Conservation (phyloP, 2,888 invertebrate genomes). For the Tenthredo distinguenda region DNA sequence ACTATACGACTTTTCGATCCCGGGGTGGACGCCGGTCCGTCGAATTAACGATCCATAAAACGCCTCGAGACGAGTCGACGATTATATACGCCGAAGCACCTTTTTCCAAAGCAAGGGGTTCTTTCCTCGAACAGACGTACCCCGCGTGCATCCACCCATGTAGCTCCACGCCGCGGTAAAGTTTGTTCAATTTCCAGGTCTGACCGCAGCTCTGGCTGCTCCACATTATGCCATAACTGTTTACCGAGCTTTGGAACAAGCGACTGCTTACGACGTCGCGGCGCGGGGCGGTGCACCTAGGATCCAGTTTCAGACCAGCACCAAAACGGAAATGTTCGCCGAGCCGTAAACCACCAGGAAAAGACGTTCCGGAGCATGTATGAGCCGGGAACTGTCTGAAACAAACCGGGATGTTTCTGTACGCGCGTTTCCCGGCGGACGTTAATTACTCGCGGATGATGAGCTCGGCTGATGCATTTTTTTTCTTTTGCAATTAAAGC, state of each 20-base stretch:
- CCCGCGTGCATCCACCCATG: not conserved
- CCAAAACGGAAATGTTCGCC: not conserved
- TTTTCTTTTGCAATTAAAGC: no score
- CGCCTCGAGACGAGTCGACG: no score
- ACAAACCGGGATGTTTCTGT: not conserved
- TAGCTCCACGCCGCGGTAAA: not conserved
- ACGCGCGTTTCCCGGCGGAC: not conserved
- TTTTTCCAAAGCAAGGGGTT: no score
- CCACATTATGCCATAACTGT: constrained; percentile 21
- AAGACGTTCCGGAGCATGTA: not conserved
- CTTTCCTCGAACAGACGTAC: no score
- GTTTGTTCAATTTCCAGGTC: not conserved
- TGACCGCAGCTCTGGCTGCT: not conserved
- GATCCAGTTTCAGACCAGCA: constrained; percentile 2
- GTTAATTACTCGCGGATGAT: not conserved
- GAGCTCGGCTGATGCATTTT: not conserved
- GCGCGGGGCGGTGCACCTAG: not conserved
- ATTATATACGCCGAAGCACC: no score
- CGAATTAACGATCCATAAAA: no score
- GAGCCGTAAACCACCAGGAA: not conserved
- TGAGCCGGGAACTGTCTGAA: constrained; percentile 2
- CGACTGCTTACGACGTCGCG: constrained; percentile 28
- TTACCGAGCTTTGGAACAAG: constrained; percentile 13
- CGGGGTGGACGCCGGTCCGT: no score
- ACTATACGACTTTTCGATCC: no score